Percentiles rank a stretch among this genome's conserved stretches.
These are phyloP conservation scores for Dorcus hopei DNA, from an alignment of 2,888 invertebrate genomes.

Conservation along the genomic window DNA sequence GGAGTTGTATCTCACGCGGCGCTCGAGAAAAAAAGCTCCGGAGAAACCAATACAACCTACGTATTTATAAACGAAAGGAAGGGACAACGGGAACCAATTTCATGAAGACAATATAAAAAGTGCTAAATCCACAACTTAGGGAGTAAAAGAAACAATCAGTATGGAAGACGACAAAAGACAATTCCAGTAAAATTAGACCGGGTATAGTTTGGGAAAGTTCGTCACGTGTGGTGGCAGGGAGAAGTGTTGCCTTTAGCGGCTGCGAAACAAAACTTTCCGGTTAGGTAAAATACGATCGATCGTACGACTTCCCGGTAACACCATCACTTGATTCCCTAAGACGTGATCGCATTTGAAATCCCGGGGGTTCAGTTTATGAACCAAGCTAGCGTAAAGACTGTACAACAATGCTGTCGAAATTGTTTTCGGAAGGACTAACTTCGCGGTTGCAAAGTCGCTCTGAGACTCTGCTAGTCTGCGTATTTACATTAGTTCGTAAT, in stretches of 20 bases:
- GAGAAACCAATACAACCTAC: too few species aligned
- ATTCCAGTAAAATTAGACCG: slow-evolving; percentile 23
- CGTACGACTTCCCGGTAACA: slow-evolving; percentile 28
- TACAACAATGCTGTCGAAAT: slow-evolving; percentile 37
- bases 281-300: slow-evolving; percentile 36
- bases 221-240: slow-evolving; percentile 13
- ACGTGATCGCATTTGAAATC: slow-evolving; percentile 40
- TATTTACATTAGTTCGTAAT: slow-evolving; percentile 15
- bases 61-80: too few species aligned
- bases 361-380: slow-evolving; percentile 38
- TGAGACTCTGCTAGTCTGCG: slow-evolving; percentile 9
- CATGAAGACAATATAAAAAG: slow-evolving; percentile 18
- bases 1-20: too few species aligned
- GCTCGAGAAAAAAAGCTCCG: too few species aligned
- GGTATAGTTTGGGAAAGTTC: slow-evolving; percentile 20
- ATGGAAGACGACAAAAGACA: slow-evolving; percentile 19
- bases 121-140: slow-evolving; percentile 11
- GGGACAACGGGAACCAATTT: slow-evolving; percentile 13
- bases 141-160: neutral
- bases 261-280: slow-evolving; percentile 29
- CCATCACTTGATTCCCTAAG: slow-evolving; percentile 38
- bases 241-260: slow-evolving; percentile 7
- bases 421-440: slow-evolving; percentile 31
- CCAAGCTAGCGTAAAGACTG: slow-evolving; percentile 37
- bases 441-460: slow-evolving; percentile 22